phyloP scores from a whole-genome alignment of 2,888 invertebrate species.

The Ophion ellenae region DNA sequence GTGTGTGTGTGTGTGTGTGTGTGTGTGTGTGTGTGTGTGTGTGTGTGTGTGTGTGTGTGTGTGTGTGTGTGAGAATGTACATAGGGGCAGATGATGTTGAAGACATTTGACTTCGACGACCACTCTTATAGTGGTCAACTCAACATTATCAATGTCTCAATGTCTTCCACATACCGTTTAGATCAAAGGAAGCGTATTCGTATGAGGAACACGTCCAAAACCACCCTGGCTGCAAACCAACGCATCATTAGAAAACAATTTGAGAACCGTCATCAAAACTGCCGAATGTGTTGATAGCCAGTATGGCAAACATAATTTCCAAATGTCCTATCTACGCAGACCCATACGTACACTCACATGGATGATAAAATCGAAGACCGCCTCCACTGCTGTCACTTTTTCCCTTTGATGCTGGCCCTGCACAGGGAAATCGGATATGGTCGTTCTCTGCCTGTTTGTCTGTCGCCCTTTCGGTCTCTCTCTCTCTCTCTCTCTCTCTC shows the following conservation, averaged over 20 bases:
- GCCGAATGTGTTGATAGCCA: neutral
- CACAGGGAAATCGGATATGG: conserved; percentile 73
- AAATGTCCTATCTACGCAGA: neutral
- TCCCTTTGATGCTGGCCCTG: conserved; percentile 55
- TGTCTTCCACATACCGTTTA: neutral
- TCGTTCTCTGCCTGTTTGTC: conserved; percentile 63
- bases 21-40: too few species aligned
- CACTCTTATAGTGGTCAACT: neutral
- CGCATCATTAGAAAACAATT: neutral
- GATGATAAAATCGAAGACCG: neutral
- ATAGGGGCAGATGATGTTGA: neutral
- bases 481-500: too few species aligned
- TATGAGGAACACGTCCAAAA: neutral
- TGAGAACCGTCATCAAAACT: neutral
- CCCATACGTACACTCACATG: neutral
- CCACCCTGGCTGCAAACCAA: neutral
- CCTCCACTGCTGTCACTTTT: conserved; percentile 5
- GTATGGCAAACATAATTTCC: neutral
- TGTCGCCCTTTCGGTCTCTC: neutral
- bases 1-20: too few species aligned
- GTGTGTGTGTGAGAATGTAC: too few species aligned
- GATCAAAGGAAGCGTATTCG: neutral
- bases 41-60: too few species aligned
- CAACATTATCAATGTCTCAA: neutral
- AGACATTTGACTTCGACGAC: neutral